Evolutionary conservation across 2,113 vertebrate species (phyloP).

Genomic region (Pitta sordida): DNA sequence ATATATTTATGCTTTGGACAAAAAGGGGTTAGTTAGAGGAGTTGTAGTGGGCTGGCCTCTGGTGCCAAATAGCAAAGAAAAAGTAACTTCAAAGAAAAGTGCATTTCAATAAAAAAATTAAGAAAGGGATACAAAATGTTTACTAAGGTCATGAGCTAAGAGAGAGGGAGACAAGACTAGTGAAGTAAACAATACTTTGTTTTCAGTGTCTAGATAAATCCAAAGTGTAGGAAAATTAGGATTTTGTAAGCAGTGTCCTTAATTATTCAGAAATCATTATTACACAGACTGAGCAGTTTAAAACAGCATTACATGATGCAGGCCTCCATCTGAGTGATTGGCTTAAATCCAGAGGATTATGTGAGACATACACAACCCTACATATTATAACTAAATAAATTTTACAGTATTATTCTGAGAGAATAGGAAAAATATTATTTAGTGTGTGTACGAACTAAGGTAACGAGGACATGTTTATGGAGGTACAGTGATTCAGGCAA

Average conservation of each 20-base stretch:
- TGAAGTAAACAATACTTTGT: background rate
- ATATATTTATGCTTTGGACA: background rate
- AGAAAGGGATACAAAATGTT: background rate
- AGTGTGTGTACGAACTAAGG: background rate
- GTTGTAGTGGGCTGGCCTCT: background rate
- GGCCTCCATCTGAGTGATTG: background rate
- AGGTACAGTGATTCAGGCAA: background rate
- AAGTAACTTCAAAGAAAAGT: background rate
- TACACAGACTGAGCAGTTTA: background rate
- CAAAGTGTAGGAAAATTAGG: background rate
- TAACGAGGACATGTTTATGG: background rate
- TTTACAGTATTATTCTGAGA: background rate
- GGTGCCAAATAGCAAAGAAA: background rate
- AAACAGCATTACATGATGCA: background rate
- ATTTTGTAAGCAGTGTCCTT: background rate
- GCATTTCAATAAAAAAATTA: background rate
- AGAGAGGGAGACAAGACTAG: background rate
- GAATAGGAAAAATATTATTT: background rate
- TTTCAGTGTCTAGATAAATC: background rate
- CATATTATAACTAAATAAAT: background rate
- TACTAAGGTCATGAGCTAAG: background rate
- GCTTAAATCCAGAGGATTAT: background rate
- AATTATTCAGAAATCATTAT: background rate
- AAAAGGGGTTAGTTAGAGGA: background rate
- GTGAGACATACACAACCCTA: background rate